Evolutionary conservation across 1,140 invertebrate genomes (phyloP).

Genomic region (Asobara japonica): DNA sequence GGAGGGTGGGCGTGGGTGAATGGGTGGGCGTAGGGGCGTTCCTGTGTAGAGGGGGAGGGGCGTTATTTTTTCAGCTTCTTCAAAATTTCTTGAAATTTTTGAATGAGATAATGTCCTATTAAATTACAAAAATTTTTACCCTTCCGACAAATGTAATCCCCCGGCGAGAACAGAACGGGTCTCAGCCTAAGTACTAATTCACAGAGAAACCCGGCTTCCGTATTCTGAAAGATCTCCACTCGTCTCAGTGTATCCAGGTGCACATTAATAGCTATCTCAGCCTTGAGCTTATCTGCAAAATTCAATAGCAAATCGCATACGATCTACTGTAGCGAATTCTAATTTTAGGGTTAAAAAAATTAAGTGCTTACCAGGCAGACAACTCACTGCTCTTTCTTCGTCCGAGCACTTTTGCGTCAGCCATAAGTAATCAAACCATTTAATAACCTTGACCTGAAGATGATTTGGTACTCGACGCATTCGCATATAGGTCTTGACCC

Average conservation of each 20-base stretch:
- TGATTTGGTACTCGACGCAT: slow-evolving; percentile 94
- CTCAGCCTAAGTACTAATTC: slow-evolving; percentile 93
- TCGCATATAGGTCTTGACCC: slow-evolving; percentile 98
- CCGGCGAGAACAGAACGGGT: slow-evolving; percentile 96
- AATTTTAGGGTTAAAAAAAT: neutral
- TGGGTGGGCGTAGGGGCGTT: no score
- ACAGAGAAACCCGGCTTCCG: slow-evolving; percentile 97
- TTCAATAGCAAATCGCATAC: neutral
- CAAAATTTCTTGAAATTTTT: slow-evolving; percentile 87
- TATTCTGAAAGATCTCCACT: slow-evolving; percentile 99
- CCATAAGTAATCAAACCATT: slow-evolving; percentile 99
- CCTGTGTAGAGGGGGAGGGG: no score
- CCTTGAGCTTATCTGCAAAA: slow-evolving; percentile 92
- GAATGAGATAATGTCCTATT: neutral
- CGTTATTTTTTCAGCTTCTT: no score
- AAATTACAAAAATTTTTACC: slow-evolving; percentile 70
- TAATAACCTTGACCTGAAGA: slow-evolving; percentile 97
- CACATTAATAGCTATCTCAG: slow-evolving; percentile 98
- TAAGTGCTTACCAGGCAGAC: slow-evolving; percentile 77
- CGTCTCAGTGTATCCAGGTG: slow-evolving; percentile 97
- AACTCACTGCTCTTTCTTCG: slow-evolving; percentile 94
- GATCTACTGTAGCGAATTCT: no score
- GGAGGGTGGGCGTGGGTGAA: no score
- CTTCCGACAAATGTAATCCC: slow-evolving; percentile 99
- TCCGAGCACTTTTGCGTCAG: slow-evolving; percentile 98